Base-by-base conservation (phyloP, 1,140 invertebrate genomes). In the Eriocheir sinensis region DNA sequence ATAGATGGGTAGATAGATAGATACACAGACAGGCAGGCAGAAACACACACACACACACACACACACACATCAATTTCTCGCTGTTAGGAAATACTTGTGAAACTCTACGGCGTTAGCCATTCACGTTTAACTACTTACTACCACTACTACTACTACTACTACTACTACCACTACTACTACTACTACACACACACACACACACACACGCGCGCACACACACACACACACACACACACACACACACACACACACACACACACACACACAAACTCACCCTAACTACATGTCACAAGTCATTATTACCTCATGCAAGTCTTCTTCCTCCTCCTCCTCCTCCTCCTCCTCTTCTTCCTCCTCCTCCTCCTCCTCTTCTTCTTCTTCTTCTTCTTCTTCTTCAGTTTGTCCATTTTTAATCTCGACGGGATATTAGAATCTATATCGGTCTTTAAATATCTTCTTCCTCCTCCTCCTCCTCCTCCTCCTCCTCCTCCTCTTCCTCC, bases 181-280 rank as follows among this genome's bases (percentile, higher is more conserved):
- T 72, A 12, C 27, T 72, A 12, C 53, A 12, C 53, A 72, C 12
- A 72, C 12, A 72, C 12, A 12, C 12, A 72, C 27, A 72, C 12
- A 27, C 12, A 27, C 27, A 27, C 27, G 27, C 27, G 27, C 53
- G 27, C 53, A 72, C 53, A 72, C 53, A 72, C 53, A 72, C 53
- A 72, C 53, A 72, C 53, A 72, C 53, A 72, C 53, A 72, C 53
- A 72, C 53, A 72, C 53, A 72, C 53, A 72, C 53, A 72, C 53
- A 72, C 53, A 72, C 53, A 72, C 53, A 72, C 53, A 72, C 27
- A 72, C 53, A 72, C 27, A 72, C 53, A 72, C 53, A 12, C 53
- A 72, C 53, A 12, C 53, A 72, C 53, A 72, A 12, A 72, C 12
- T 72, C 12, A 27, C n/a, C n/a, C n/a, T n/a, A n/a, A n/a, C n/a